Base-by-base conservation (phyloP, 2,113 vertebrate genomes). In the Rhadina sibilatrix region DNA sequence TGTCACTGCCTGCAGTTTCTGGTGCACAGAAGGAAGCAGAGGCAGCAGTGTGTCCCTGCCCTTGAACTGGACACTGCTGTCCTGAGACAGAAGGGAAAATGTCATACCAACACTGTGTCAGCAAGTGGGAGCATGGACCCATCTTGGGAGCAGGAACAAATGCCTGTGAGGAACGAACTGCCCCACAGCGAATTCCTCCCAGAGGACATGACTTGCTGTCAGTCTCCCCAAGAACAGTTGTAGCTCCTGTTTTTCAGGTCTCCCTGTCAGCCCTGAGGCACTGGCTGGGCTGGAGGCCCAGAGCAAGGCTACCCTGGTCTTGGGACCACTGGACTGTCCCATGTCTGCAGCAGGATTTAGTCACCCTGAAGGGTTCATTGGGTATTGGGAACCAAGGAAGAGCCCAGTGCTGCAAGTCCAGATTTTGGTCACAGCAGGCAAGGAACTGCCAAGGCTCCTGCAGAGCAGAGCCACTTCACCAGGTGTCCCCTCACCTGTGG, bases 101-200 rank as follows among this genome's bases (percentile, higher is more conserved):
- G 27, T 35, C 38, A 35, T 5, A 46, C 14, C 46, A 74, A 25
- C 60, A 17, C n/a, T 14, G n/a, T 33, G 15, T 24, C 65, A 65
- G 38, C 31, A 65, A 68, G 31, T 2, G 1, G 15, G 44, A 87
- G 17, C 1, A 0, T 17, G 38, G n/a, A 37, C 64, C 42, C 30
- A 25, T 49, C 28, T 64, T 28, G 31, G 40, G 25, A 40, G 30
- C 10, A 71, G 38, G 22, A 53, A 49, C 3, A n/a, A 44, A 71
- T 35, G 37, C 47, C 66, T 37, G 47, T 42, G 38, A 75, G 16
- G 46, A 78, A 57, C 18, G 66, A 91, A 63, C 38, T 10, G 1
- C 9, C 24, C 59, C 21, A 3, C 10, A 21, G 47, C 8, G 66
- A 83, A 75, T 49, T 57, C 53, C 49, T 40, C 25, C 16, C 31